A percentile compares a stretch with the other conserved stretches of the same genome.
Conservation (phyloP, 2,888 invertebrate genomes). For the Doris montereyensis region DNA sequence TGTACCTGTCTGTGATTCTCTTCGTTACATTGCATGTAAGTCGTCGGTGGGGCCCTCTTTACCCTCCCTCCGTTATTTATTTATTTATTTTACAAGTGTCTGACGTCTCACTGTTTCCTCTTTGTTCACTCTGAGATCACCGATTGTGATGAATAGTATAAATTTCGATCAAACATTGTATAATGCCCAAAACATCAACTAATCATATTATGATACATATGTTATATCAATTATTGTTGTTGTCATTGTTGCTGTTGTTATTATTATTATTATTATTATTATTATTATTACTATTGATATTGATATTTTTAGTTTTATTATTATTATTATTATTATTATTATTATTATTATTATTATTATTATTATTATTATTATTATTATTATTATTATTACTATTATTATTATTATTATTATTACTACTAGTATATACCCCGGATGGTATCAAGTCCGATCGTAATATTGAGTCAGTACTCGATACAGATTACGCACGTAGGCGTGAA, state of each 20-base stretch:
- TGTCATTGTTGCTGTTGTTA: background rate
- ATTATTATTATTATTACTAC: background rate
- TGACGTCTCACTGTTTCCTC: too few species aligned
- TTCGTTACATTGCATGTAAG: too few species aligned
- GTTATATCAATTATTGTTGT: background rate
- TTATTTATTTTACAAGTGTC: too few species aligned
- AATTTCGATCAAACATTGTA: too few species aligned
- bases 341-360: background rate
- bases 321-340: background rate
- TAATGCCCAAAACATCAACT: background rate
- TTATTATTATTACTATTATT: background rate
- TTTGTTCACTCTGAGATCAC: too few species aligned
- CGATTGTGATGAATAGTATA: too few species aligned
- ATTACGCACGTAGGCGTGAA: too few species aligned
- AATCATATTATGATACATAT: background rate
- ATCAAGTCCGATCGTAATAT: slow-evolving; percentile 29
- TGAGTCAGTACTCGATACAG: too few species aligned
- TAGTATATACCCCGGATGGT: background rate
- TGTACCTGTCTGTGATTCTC: too few species aligned
- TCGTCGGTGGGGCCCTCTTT: too few species aligned
- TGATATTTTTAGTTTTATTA: background rate
- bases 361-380: background rate
- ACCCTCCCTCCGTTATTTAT: too few species aligned
- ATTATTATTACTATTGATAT: background rate
- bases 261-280: background rate